Base-by-base conservation (phyloP, 2,797 vertebrate genomes). In the Corythornis leucogaster region DNA sequence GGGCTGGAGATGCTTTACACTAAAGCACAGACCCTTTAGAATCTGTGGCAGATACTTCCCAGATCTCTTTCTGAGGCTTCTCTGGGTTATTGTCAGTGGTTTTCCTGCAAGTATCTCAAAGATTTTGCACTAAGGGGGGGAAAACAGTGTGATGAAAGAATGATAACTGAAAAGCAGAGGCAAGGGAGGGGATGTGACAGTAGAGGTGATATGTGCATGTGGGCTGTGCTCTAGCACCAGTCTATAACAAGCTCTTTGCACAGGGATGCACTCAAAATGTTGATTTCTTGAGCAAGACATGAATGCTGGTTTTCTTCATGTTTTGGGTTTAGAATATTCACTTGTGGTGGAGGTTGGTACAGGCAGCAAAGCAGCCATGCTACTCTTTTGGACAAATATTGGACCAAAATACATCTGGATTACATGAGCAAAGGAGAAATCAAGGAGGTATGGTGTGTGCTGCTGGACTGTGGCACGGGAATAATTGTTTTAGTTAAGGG, bases 321-420 rank as follows among this genome's bases (percentile, higher is more conserved):
- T 64, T 96, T 77, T 76, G 66, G 90, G 90, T 94, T 59, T 63
- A 98, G 98, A 79, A 90, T 98, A 69, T 96, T 97, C 85, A 97
- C 83, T 96, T 98, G 98, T 77, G 98, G 98, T 15, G 98, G 98
- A 58, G 98, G 96, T 55, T 99, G 99, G 99, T 98, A 99, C 96
- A 98, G 98, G 91, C 98, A 99, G 15, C 98, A 99, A 79, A 98
- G 98, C 95, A 98, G 98, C 85, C 98, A 99, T 6, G 98, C 99
- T 46, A 92, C 97, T 59, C 98, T 99, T 94, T 89, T 99, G 94
- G 99, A 99, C 95, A 99, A 99, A 81, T 98, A 99, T 61, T 99
- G 99, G 99, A 99, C 98, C 88, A 99, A 98, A 97, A 97, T 99
- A 94, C 98, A 98, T 64, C 97, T 99, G 93, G 97, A 98, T 68